Evolutionary conservation across 2,797 vertebrate genomes (phyloP).

Genomic region (Knipowitschia caucasica): DNA sequence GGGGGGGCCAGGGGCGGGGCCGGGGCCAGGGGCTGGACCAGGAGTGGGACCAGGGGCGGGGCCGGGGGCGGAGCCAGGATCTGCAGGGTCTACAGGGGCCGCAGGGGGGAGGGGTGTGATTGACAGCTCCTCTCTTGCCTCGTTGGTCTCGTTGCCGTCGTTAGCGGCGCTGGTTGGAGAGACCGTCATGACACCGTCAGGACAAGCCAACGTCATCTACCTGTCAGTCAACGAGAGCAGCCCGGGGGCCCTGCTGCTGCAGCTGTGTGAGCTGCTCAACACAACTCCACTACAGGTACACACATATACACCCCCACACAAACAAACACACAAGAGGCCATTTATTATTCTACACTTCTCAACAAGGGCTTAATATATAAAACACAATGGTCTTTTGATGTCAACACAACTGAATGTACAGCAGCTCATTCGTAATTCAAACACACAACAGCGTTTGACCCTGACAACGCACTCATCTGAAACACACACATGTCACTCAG

Average conservation of each 20-base stretch:
- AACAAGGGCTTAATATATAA: no score
- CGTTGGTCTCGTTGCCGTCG: slow-evolving; percentile 39
- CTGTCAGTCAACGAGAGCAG: slow-evolving; percentile 89
- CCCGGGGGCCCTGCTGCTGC: slow-evolving; percentile 87
- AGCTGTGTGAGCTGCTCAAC: slow-evolving; percentile 90
- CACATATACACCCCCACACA: no score
- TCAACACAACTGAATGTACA: no score
- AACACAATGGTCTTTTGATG: no score
- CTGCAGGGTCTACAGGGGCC: slow-evolving; percentile 50
- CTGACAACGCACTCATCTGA: no score
- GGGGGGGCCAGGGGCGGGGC: slow-evolving; percentile 53
- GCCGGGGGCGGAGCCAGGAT: slow-evolving; percentile 56
- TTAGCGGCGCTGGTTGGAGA: slow-evolving; percentile 73
- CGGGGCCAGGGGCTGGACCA: slow-evolving; percentile 54
- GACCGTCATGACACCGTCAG: slow-evolving; percentile 78
- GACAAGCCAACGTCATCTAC: slow-evolving; percentile 80
- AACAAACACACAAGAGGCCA: no score
- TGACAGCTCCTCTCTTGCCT: background rate
- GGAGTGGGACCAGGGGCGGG: slow-evolving; percentile 52
- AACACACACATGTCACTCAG: no score
- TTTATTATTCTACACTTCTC: no score
- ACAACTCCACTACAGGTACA: slow-evolving; percentile 87
- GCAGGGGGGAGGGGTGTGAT: slow-evolving; percentile 40
- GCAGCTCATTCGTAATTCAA: no score
- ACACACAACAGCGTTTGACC: no score